Evolutionary conservation across 2,888 invertebrate genomes (phyloP).

Genomic region (Dolichomitus sp.): DNA sequence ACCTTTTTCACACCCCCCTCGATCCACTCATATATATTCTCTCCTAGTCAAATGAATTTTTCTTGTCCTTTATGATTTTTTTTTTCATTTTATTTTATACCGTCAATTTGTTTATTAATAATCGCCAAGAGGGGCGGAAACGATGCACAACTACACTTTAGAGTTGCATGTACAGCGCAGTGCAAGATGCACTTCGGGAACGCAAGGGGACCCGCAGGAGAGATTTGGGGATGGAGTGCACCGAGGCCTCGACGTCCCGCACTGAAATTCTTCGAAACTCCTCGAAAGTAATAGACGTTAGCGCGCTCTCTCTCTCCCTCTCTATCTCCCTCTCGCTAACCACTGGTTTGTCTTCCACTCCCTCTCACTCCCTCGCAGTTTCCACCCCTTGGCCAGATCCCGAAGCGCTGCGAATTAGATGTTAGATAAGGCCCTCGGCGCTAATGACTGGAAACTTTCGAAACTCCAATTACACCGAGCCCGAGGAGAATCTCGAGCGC

Average conservation of each 20-base stretch:
- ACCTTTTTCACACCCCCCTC: slow-evolving; percentile 3
- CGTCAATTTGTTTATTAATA: slow-evolving; percentile 30
- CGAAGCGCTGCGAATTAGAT: slow-evolving; percentile 78
- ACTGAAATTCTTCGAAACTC: slow-evolving; percentile 78
- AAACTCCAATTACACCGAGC: slow-evolving; percentile 80
- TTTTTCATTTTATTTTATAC: background rate
- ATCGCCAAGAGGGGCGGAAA: slow-evolving; percentile 3
- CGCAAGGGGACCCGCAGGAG: background rate
- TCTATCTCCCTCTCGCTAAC: slow-evolving; percentile 28
- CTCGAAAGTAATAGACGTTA: slow-evolving; percentile 77
- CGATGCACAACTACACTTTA: slow-evolving; percentile 20
- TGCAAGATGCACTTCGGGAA: slow-evolving; percentile 23
- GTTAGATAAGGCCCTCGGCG: slow-evolving; percentile 80
- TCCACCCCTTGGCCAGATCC: slow-evolving; percentile 56
- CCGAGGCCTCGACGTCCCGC: slow-evolving; percentile 34
- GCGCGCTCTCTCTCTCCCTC: slow-evolving; percentile 64
- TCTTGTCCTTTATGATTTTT: slow-evolving; percentile 3
- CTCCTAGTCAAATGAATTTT: slow-evolving; percentile 13
- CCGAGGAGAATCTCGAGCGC: slow-evolving; percentile 60
- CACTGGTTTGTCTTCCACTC: slow-evolving; percentile 21
- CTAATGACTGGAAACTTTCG: slow-evolving; percentile 83
- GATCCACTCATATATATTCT: background rate
- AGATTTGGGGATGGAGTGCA: slow-evolving; percentile 42
- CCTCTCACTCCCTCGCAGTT: slow-evolving; percentile 38
- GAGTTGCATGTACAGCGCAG: slow-evolving; percentile 24